phyloP scores from a whole-genome alignment of 2,888 invertebrate species.

The Tetragnatha montana region DNA sequence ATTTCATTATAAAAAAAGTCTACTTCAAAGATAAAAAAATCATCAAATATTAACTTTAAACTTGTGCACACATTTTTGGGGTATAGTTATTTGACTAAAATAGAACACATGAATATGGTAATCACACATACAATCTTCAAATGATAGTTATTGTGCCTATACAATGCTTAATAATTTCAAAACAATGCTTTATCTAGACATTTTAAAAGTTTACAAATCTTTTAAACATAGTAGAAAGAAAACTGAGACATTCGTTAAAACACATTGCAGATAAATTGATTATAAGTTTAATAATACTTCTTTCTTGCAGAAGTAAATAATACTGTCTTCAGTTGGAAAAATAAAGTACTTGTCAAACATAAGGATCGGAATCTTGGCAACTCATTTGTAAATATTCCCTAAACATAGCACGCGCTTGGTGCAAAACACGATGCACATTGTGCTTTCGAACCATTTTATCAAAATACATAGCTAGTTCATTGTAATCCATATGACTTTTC shows the following conservation, averaged over 20 bases:
- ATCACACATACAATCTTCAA: not conserved
- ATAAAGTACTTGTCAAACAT: conserved; percentile 52
- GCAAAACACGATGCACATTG: conserved; percentile 91
- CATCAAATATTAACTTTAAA: too few relatives aligned
- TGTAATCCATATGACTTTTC: conserved; percentile 94
- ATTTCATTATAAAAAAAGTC: too few relatives aligned
- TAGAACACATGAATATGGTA: too few relatives aligned
- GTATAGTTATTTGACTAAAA: too few relatives aligned
- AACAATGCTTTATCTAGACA: not conserved
- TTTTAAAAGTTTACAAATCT: not conserved
- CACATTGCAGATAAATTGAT: not conserved
- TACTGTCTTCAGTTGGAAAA: conserved; percentile 11
- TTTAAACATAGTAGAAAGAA: not conserved
- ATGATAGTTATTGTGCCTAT: not conserved
- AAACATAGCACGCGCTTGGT: conserved; percentile 93
- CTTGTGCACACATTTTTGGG: too few relatives aligned
- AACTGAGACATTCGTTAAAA: not conserved
- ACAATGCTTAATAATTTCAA: not conserved
- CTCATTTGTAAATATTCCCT: conserved; percentile 87
- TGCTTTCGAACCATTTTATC: conserved; percentile 98
- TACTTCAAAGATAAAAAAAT: too few relatives aligned
- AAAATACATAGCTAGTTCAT: conserved; percentile 98
- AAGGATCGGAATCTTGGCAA: conserved; percentile 72
- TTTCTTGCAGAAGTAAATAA: conserved; percentile 13
- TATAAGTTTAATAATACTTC: not conserved